phyloP scores from a whole-genome alignment of 2,113 vertebrate genomes.

The Gobius niger region DNA sequence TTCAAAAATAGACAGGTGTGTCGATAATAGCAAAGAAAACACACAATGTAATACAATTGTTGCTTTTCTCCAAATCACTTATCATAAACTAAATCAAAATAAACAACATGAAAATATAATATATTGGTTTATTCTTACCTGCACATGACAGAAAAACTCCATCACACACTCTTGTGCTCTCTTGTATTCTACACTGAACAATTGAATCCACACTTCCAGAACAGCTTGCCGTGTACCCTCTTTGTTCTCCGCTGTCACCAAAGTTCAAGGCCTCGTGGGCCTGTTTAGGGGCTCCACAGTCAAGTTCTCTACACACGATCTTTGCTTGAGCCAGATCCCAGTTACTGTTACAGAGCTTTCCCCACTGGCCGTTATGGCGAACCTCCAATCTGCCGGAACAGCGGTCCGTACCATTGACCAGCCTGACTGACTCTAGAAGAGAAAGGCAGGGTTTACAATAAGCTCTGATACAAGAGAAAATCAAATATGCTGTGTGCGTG shows the following conservation, averaged over 20 bases:
- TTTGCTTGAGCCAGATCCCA: constrained; percentile 40
- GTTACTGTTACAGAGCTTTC: constrained; percentile 54
- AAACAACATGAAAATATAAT: neutral
- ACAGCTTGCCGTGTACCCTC: constrained; percentile 37
- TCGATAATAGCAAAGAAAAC: neutral
- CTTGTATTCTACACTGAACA: constrained; percentile 43
- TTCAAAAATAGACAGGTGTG: constrained; percentile 2
- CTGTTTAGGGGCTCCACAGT: constrained; percentile 52
- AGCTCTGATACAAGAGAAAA: neutral
- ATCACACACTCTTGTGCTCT: constrained; percentile 22
- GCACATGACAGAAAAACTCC: constrained; percentile 45
- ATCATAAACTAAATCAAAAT: neutral
- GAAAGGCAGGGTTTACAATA: neutral
- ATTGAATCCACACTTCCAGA: constrained; percentile 41
- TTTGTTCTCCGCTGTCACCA: constrained; percentile 32
- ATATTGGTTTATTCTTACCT: constrained; percentile 37
- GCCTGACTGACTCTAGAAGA: constrained; percentile 46
- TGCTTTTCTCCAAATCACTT: too few species aligned
- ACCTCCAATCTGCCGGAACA: constrained; percentile 72
- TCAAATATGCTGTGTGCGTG: too few species aligned
- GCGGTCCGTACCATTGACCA: constrained; percentile 50
- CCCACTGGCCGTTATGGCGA: constrained; percentile 33
- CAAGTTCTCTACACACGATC: constrained; percentile 59
- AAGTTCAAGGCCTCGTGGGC: neutral
- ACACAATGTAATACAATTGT: neutral